Conservation (phyloP, 2,888 invertebrate genomes). For the Stegophylla sp. region DNA sequence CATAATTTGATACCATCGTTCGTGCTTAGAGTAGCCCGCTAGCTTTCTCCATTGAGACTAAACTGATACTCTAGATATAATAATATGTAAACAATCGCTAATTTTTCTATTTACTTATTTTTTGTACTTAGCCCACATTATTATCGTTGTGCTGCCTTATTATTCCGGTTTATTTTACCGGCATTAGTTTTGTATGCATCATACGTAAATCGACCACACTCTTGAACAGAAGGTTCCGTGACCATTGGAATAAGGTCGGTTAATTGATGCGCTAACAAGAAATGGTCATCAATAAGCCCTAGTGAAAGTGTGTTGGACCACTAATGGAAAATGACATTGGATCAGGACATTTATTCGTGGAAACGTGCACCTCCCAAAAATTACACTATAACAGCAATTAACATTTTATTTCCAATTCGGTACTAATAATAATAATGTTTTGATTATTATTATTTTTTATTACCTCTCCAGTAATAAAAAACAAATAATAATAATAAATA, state of each 20-base stretch:
- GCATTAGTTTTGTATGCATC: slow-evolving; percentile 10
- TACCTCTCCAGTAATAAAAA: too few relatives aligned
- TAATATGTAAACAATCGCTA: slow-evolving; percentile 39
- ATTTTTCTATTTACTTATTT: slow-evolving; percentile 7
- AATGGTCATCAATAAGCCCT: slow-evolving; percentile 28
- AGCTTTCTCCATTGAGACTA: slow-evolving; percentile 27
- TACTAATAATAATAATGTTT: too few relatives aligned
- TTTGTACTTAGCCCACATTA: slow-evolving; percentile 25
- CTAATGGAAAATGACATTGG: slow-evolving; percentile 21
- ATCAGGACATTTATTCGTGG: background rate
- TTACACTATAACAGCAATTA: background rate
- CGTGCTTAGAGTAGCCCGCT: slow-evolving; percentile 6
- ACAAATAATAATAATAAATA: too few relatives aligned
- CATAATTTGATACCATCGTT: slow-evolving; percentile 24
- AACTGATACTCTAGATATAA: slow-evolving; percentile 28
- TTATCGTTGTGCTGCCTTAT: slow-evolving; percentile 3
- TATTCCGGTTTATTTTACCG: slow-evolving; percentile 49
- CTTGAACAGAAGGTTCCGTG: slow-evolving; percentile 15
- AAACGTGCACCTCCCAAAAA: slow-evolving; percentile 2
- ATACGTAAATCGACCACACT: slow-evolving; percentile 16
- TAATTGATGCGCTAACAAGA: slow-evolving; percentile 38
- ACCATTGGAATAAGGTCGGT: slow-evolving; percentile 40
- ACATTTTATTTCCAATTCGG: slow-evolving; percentile 10
- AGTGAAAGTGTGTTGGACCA: slow-evolving; percentile 39
- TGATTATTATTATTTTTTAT: too few relatives aligned